phyloP scores from a whole-genome alignment of 2,113 vertebrate genomes.

The Laterallus jamaicensis region DNA sequence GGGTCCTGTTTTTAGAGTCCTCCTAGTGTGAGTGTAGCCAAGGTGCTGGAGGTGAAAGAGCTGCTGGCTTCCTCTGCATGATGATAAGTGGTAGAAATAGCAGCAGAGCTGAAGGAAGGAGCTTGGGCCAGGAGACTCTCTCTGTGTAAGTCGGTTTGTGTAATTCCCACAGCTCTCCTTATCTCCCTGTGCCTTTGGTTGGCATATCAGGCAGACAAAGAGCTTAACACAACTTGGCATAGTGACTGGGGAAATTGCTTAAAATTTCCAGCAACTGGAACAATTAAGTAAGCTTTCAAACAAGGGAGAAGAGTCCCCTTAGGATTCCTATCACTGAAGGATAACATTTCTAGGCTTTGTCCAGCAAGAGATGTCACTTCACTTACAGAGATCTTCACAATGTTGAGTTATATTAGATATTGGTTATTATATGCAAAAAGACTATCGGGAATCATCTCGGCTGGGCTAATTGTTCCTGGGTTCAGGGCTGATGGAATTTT shows the following conservation, averaged over 20 bases:
- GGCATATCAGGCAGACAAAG: slow-evolving; percentile 70
- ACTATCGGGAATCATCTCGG: slow-evolving; percentile 36
- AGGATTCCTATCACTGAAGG: slow-evolving; percentile 68
- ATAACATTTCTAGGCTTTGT: slow-evolving; percentile 69
- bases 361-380: slow-evolving; percentile 61
- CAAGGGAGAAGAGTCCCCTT: slow-evolving; percentile 42
- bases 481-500: background rate
- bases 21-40: background rate
- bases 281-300: slow-evolving; percentile 61
- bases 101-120: background rate
- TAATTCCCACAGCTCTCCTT: slow-evolving; percentile 68
- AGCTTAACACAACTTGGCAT: slow-evolving; percentile 56
- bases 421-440: slow-evolving; percentile 19
- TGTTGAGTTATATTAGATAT: slow-evolving; percentile 49
- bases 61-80: background rate
- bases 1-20: background rate
- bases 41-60: background rate
- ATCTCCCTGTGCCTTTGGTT: slow-evolving; percentile 64
- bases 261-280: slow-evolving; percentile 65
- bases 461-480: slow-evolving; percentile 40
- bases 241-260: slow-evolving; percentile 25
- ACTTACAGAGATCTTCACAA: slow-evolving; percentile 55
- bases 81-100: background rate
- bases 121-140: background rate
- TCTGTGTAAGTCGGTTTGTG: background rate